Evolutionary conservation across 2,888 invertebrate species (phyloP).

Genomic region (Nomada ferruginata): DNA sequence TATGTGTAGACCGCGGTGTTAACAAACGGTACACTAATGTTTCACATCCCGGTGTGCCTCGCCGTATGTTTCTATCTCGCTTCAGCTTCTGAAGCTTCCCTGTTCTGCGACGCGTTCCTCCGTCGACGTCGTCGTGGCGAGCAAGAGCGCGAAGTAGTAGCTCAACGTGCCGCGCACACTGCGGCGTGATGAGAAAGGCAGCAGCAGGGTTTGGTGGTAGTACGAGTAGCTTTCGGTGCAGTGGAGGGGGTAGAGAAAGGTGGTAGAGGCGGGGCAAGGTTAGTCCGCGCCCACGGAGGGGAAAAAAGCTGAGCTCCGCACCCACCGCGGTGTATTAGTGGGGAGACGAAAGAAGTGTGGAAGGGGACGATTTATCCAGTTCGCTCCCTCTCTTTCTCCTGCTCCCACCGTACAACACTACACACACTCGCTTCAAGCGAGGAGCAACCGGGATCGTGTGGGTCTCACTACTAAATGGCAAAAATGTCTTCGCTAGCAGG

Average conservation of each 20-base stretch:
- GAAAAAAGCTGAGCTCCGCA: slow-evolving; percentile 84
- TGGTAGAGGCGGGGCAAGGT: slow-evolving; percentile 84
- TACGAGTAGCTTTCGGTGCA: slow-evolving; percentile 68
- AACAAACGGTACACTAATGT: slow-evolving; percentile 84
- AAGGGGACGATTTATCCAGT: slow-evolving; percentile 77
- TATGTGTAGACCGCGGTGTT: slow-evolving; percentile 82
- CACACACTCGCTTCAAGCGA: slow-evolving; percentile 34
- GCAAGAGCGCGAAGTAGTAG: slow-evolving; percentile 80
- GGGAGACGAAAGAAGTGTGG: slow-evolving; percentile 79
- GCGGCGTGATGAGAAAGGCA: slow-evolving; percentile 73
- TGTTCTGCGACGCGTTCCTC: slow-evolving; percentile 66
- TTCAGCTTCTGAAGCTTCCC: slow-evolving; percentile 41
- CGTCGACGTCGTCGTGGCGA: slow-evolving; percentile 72
- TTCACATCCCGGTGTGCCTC: slow-evolving; percentile 81
- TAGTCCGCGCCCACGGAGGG: slow-evolving; percentile 85
- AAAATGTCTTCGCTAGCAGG: slow-evolving; percentile 62
- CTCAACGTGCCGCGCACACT: slow-evolving; percentile 69
- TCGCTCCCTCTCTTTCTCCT: slow-evolving; percentile 55
- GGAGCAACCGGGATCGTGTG: slow-evolving; percentile 33
- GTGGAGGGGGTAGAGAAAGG: slow-evolving; percentile 61
- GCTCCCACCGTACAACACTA: slow-evolving; percentile 25
- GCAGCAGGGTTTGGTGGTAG: slow-evolving; percentile 69
- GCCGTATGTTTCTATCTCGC: slow-evolving; percentile 51
- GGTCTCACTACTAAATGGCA: slow-evolving; percentile 55
- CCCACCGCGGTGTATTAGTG: slow-evolving; percentile 69